Conservation (phyloP, 1,140 invertebrate species). For the Whitmania pigra region DNA sequence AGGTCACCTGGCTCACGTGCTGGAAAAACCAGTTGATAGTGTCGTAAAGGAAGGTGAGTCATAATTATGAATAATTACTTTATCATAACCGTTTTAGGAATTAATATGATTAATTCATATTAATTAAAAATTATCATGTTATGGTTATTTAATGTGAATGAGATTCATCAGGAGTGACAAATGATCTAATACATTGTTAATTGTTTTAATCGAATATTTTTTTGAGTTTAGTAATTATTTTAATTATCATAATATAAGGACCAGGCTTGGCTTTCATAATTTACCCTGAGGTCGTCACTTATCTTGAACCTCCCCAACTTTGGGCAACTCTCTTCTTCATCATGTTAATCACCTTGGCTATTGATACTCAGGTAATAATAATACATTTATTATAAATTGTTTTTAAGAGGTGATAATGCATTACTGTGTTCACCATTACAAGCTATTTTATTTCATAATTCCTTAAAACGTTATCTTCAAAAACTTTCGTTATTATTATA, state of each 20-base stretch:
- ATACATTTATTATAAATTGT: too few relatives aligned
- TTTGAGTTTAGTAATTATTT: neutral
- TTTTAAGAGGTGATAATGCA: too few relatives aligned
- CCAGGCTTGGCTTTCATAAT: slow-evolving; percentile 75
- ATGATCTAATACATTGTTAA: too few relatives aligned
- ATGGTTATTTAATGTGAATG: too few relatives aligned
- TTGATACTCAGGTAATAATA: slow-evolving; percentile 26
- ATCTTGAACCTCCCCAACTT: slow-evolving; percentile 69
- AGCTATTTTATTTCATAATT: too few relatives aligned
- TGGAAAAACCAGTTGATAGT: slow-evolving; percentile 75
- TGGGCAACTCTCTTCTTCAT: slow-evolving; percentile 79
- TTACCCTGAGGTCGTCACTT: slow-evolving; percentile 73
- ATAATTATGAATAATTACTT: neutral
- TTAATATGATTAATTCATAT: too few relatives aligned
- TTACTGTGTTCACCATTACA: too few relatives aligned
- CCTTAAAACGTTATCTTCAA: neutral
- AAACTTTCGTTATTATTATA: too few relatives aligned
- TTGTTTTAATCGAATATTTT: too few relatives aligned
- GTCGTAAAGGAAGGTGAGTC: slow-evolving; percentile 73
- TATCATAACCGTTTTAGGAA: too few relatives aligned
- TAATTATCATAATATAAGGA: slow-evolving; percentile 38
- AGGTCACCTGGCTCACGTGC: slow-evolving; percentile 80
- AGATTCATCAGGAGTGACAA: too few relatives aligned
- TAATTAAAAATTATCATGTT: too few relatives aligned
- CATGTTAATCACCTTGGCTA: slow-evolving; percentile 50